Conservation (phyloP, 2,113 vertebrate species). For the Eublepharis macularius region DNA sequence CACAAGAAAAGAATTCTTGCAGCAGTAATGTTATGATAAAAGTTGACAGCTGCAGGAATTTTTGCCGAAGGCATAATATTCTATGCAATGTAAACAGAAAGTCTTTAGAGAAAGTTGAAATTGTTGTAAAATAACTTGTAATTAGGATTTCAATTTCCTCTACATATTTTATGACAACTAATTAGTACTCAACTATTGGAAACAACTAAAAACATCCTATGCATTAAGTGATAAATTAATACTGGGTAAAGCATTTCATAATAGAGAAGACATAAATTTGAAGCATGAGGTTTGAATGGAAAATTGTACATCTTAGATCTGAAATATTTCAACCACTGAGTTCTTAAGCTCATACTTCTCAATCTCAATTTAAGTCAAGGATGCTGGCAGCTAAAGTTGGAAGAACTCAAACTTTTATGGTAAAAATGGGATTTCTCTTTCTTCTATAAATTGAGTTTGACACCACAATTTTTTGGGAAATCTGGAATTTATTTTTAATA, state of each 20-base stretch:
- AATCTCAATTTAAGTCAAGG: background rate
- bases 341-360: background rate
- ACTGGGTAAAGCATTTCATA: slow-evolving; percentile 43
- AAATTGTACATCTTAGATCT: background rate
- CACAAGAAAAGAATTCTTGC: slow-evolving; percentile 41
- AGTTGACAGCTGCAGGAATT: slow-evolving; percentile 63
- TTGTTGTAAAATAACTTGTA: slow-evolving; percentile 64
- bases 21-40: slow-evolving; percentile 49
- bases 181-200: slow-evolving; percentile 59
- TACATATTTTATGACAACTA: slow-evolving; percentile 48
- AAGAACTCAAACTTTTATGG: background rate
- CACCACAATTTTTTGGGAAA: background rate
- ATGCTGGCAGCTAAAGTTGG: background rate
- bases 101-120: slow-evolving; percentile 61
- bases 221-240: slow-evolving; percentile 39
- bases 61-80: slow-evolving; percentile 50
- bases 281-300: background rate
- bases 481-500: background rate
- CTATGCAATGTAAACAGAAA: slow-evolving; percentile 59
- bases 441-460: background rate
- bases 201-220: slow-evolving; percentile 49
- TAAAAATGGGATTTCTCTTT: background rate
- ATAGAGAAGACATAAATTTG: background rate
- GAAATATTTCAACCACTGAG: background rate
- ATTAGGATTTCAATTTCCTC: slow-evolving; percentile 54